Base-by-base conservation (phyloP, 1,140 invertebrate genomes). In the Achroia grisella region DNA sequence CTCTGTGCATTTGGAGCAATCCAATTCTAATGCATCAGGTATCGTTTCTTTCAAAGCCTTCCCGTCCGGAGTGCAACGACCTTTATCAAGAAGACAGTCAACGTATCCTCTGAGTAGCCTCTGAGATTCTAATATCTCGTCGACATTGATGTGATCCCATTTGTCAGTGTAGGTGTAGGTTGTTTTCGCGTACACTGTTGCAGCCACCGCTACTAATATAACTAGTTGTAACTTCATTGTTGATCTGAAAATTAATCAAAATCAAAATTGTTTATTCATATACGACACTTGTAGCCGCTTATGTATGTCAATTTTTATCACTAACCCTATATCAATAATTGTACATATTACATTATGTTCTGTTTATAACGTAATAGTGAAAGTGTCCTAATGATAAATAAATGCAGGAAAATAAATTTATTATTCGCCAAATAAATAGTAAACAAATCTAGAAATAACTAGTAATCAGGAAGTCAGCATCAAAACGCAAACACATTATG, bases 71-170 rank as follows among this genome's bases (percentile, higher is more conserved):
- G 92, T 92, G 71, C 93, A 94, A 2, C 88, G 86, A 9, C 91
- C 91, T 48, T 86, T 86, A 0, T 92, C 91, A 53, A 93, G 52
- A 1, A 95, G 70, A 60, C 93, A 95, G 41, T 93, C 90, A 2
- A 89, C 84, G 55, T 94, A 94, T 42, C 89, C 91, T 27, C 84
- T 89, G 0, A 94, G 82, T 5, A 95, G 77, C 35, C 93, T 87
- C 0, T 93, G 88, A 8, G 90, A 94, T 11, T 87, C 81, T 0
- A 94, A 71, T 52, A 95, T 91, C 58, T 92, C 88, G 36, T 94
- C 91, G 1, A 94, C 54, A 62, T 94, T 88, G 36, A 94, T 88
- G 54, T 91, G 89, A 63, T 94, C 93, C 69, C 89, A 94, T 73
- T 91, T 93, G 17, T 89, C 90, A 0, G 92, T 93, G 75, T 94